Evolutionary conservation across 30 jellyfish, hydroid and myxozoan genomes (phyloP).

Genomic region (Pelagia noctiluca): DNA sequence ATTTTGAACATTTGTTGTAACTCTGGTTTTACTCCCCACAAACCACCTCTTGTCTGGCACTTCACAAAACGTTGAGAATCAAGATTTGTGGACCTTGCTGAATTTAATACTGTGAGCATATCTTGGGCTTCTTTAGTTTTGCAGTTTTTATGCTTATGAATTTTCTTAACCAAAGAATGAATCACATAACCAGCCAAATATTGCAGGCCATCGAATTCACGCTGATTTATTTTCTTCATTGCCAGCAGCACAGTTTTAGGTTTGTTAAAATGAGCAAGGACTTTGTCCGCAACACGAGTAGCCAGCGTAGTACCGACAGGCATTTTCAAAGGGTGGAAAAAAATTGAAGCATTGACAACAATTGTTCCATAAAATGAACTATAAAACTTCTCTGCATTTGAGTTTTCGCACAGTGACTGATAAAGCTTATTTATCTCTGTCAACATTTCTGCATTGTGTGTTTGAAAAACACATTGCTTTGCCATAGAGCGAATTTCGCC

Average conservation of each 20-base stretch:
- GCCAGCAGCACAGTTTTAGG: conserved; percentile 40
- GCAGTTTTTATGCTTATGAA: conserved; percentile 1
- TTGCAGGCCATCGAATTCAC: conserved; percentile 35
- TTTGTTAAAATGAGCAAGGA: conserved; percentile 26
- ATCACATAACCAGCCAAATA: conserved; percentile 54
- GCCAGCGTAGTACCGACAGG: conserved; percentile 47
- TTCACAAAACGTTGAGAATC: conserved; percentile 22
- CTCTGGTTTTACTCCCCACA: conserved; percentile 53
- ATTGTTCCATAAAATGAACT: conserved; percentile 3
- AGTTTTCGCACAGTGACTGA: background rate
- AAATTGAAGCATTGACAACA: conserved; percentile 43
- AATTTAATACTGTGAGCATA: conserved; percentile 28
- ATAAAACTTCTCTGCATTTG: conserved; percentile 2
- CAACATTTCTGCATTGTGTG: conserved; percentile 1
- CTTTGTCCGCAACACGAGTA: conserved; percentile 29
- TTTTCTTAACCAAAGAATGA: conserved; percentile 39
- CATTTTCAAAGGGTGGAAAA: conserved; percentile 24
- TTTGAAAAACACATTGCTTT: conserved; percentile 1
- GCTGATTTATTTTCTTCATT: conserved; percentile 25
- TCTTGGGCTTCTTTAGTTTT: conserved; percentile 13
- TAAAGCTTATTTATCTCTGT: background rate
- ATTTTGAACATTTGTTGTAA: background rate
- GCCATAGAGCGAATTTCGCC: conserved; percentile 6
- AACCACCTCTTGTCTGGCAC: conserved; percentile 62
- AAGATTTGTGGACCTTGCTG: conserved; percentile 23